These are phyloP conservation scores for Papilio polyxenes DNA, from an alignment of 1,140 invertebrate genomes.

Conservation along the genomic window DNA sequence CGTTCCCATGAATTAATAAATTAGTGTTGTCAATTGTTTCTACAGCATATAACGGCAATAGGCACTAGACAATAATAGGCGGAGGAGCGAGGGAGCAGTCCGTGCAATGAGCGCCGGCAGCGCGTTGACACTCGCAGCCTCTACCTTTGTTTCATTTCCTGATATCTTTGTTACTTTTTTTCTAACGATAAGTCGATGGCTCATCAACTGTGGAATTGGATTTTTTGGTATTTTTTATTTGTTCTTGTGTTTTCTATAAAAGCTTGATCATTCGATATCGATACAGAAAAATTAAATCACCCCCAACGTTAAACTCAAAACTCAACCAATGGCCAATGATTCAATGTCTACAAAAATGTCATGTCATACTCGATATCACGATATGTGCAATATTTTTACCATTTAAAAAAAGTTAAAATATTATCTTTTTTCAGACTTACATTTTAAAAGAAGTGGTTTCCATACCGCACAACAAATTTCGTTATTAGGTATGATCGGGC, in stretches of 20 bases:
- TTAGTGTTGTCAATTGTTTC: neutral
- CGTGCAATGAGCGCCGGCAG: slow-evolving; percentile 42
- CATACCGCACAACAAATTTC: slow-evolving; percentile 41
- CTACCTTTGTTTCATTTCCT: slow-evolving; percentile 73
- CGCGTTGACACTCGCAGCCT: slow-evolving; percentile 42
- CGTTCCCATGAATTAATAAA: no score
- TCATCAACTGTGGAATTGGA: slow-evolving; percentile 42
- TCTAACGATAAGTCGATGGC: slow-evolving; percentile 56
- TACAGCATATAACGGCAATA: neutral
- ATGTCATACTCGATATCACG: neutral
- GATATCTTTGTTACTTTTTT: slow-evolving; percentile 64
- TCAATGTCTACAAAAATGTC: neutral
- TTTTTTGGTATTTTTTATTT: slow-evolving; percentile 2
- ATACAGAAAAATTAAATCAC: neutral
- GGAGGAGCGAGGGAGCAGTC: neutral
- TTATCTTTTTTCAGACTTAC: neutral
- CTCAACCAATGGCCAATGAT: neutral
- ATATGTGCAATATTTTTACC: neutral
- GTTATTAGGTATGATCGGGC: slow-evolving; percentile 58
- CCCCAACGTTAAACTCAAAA: neutral
- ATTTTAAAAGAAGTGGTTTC: slow-evolving; percentile 42
- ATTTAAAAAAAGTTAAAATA: neutral
- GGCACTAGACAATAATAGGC: neutral
- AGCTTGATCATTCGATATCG: neutral
- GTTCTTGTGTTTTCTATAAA: neutral